Evolutionary conservation across 2,113 vertebrate genomes (phyloP), one percentile per base, ranked within the genome.

Genomic region (Indicator maculatus): DNA sequence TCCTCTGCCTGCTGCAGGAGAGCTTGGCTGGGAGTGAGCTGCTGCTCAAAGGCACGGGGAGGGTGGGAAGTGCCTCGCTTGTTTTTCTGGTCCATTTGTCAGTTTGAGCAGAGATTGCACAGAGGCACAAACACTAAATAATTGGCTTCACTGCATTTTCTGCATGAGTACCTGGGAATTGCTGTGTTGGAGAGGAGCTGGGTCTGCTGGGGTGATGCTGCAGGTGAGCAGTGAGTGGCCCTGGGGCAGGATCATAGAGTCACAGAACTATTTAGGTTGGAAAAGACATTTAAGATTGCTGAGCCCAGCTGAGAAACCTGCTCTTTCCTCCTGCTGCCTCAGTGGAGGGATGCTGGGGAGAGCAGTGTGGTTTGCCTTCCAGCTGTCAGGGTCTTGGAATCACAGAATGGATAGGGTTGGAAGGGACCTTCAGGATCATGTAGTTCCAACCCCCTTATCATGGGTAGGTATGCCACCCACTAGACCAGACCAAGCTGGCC

Each of bases 271-370:
- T 36, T n/a, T 26, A 27, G 67, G 23, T 33, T 69, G 66, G 31
- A 50, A 69, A 33, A 52, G 44, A 36, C n/a, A 11, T 52, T 36
- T 27, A 27, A 24, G 66, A 16, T 47, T 14, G 31, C 28, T 19
- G 38, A n/a, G 65, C 5, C 26, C 10, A 24, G 23, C 45, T 17
- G 16, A 26, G n/a, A 52, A 44, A 7, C 21, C 55, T 1, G 7
- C 19, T 6, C 33, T 30, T 47, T 9, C 15, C 50, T 58, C 50
- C 28, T 1, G 1, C 24, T 1, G 5, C 30, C 5, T 20, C 0
- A 1, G 4, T 12, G 19, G 19, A 14, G 50, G 3, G n/a, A 16
- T 0, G 0, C 30, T n/a, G 82, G 21, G 58, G 36, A 41, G 1
- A 23, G 8, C 8, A 8, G 16, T 3, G 2, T 12, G 14, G 3